Base-by-base conservation (phyloP, 1,140 invertebrate genomes). In the Lerema accius region DNA sequence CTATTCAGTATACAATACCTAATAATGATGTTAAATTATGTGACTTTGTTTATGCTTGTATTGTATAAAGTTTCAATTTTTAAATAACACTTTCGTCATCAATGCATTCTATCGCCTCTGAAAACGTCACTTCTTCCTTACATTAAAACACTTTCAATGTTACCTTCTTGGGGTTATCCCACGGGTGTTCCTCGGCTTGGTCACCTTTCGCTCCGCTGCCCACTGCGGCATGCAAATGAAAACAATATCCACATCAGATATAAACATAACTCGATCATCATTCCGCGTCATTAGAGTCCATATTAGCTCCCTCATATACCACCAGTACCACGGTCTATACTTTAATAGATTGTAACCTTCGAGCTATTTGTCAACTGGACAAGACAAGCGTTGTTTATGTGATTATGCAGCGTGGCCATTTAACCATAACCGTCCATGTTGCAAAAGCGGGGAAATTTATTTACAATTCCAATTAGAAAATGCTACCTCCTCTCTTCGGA, bases 331-430 rank as follows among this genome's bases (percentile, higher is more conserved):
- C 19, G n/a, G 11, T 3, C 40, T 11, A 11, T 40, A 55, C 51
- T 28, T 28, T 35, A 35, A 32, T 32, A 9, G 28, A 19, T 10
- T 26, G 37, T 14, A 46, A 50, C 56, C 55, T 63, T 61, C 16
- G 16, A 11, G 32, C 35, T 55, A 65, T 65, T 65, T 64, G 62
- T 61, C 58, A 61, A 58, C 48, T 56, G 58, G 16, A 62, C 11
- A 48, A 9, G 19, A 55, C 50, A 35, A 37, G 32, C 37, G 39
- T 51, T 63, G 60, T 67, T 67, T 62, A 67, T 72, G 39, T 69
- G 63, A 69, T 76, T 76, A 70, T 69, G 64, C 59, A 61, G 32
- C 50, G 67, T 35, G 46, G 6, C 62, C 60, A 46, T 50, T 69
- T 65, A 66, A 61, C 63, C 62, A 58, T 68, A 53, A 51, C 68